Evolutionary conservation across 2,888 invertebrate genomes (phyloP).

Genomic region (Phalera bucephala): DNA sequence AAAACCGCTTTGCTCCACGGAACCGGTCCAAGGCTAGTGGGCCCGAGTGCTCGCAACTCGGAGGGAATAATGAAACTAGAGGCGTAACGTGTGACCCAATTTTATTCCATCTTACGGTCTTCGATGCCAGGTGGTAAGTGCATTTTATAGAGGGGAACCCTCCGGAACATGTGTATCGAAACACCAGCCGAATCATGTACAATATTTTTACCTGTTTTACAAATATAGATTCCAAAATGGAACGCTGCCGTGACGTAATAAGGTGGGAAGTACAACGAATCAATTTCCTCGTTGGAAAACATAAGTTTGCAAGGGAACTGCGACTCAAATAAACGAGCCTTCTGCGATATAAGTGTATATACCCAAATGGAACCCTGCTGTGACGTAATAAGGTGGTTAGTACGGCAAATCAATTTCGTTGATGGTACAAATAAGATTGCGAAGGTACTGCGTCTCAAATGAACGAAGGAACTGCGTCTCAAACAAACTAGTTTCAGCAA

Average conservation of each 20-base stretch:
- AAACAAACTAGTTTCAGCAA: conserved; percentile 54
- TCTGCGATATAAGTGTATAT: conserved; percentile 52
- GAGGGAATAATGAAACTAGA: conserved; percentile 37
- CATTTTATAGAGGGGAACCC: conserved; percentile 57
- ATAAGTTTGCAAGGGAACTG: conserved; percentile 38
- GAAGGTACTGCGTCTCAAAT: conserved; percentile 55
- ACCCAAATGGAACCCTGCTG: conserved; percentile 9
- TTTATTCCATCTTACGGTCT: conserved; percentile 44
- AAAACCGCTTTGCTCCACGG: conserved; percentile 40
- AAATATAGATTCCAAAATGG: background rate
- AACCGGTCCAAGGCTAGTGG: conserved; percentile 49
- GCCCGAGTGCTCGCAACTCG: conserved; percentile 16
- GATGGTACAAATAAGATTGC: conserved; percentile 14
- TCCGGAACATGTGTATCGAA: conserved; percentile 58
- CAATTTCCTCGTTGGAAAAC: conserved; percentile 6
- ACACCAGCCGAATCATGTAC: conserved; percentile 53
- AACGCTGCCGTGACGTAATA: conserved; percentile 13
- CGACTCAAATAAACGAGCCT: conserved; percentile 60
- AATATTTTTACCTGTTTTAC: conserved; percentile 16
- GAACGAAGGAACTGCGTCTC: conserved; percentile 66
- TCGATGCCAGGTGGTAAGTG: conserved; percentile 70
- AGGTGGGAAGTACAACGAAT: background rate
- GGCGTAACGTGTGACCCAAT: conserved; percentile 77
- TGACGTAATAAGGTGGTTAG: conserved; percentile 4
- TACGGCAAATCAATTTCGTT: conserved; percentile 2